Conservation (phyloP, 1,140 invertebrate species). For the Varroa destructor region DNA sequence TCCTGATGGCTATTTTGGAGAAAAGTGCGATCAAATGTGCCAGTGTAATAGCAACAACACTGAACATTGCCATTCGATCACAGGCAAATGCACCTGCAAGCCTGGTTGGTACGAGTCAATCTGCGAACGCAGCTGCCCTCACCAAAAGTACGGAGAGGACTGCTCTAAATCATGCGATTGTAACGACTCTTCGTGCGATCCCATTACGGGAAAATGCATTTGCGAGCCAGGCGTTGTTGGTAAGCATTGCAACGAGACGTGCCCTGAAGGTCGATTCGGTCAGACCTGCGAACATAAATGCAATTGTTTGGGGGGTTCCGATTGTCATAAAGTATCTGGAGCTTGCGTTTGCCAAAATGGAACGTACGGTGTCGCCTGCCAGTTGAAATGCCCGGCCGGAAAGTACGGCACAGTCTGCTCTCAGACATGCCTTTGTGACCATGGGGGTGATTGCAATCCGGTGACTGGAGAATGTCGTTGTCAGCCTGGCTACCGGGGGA, state of each 20-base stretch:
- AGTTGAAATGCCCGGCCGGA: conserved; percentile 45
- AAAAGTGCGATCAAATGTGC: conserved; percentile 31
- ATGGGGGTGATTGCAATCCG: conserved; percentile 75
- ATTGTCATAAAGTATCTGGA: conserved; percentile 64
- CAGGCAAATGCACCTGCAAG: conserved; percentile 32
- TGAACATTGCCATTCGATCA: conserved; percentile 30
- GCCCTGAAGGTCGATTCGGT: conserved; percentile 61
- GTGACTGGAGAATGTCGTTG: conserved; percentile 54
- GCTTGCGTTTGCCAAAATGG: conserved; percentile 64
- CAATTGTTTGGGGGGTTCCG: conserved; percentile 76
- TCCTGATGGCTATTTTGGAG: conserved; percentile 32
- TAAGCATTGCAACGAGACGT: conserved; percentile 53
- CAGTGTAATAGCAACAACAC: conserved; percentile 32
- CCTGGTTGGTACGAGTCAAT: conserved; percentile 33
- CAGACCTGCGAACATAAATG: conserved; percentile 65
- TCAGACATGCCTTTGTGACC: conserved; percentile 68
- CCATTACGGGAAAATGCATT: conserved; percentile 58
- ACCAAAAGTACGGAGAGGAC: conserved; percentile 58
- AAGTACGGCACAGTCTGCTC: conserved; percentile 60
- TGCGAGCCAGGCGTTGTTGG: conserved; percentile 47
- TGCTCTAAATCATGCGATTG: conserved; percentile 73
- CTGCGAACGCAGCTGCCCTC: conserved; percentile 35
- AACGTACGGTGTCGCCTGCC: conserved; percentile 50
- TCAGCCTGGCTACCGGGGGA: conserved; percentile 29
- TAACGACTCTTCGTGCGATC: conserved; percentile 78